phyloP scores from a whole-genome alignment of 1,140 invertebrate genomes.

The Drosophila rhopaloa region DNA sequence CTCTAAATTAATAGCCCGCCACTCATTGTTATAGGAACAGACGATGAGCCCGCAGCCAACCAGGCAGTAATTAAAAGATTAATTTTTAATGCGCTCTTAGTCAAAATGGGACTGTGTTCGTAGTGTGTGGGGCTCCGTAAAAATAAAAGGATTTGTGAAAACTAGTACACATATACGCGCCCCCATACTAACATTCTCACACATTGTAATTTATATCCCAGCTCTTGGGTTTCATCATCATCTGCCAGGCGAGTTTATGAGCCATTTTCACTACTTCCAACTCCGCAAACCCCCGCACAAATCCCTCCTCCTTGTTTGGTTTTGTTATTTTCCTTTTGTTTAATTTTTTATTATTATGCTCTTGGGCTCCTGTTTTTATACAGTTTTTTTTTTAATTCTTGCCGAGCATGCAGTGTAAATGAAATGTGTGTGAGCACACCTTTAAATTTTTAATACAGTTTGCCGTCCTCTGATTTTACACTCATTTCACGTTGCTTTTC shows the following conservation, averaged over 20 bases:
- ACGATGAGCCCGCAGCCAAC: background rate
- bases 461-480: constrained; percentile 61
- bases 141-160: constrained; percentile 60
- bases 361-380: constrained; percentile 35
- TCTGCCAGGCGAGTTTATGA: constrained; percentile 58
- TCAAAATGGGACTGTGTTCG: constrained; percentile 32
- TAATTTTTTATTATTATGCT: constrained; percentile 70
- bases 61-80: constrained; percentile 75
- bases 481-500: constrained; percentile 33
- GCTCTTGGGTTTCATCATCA: constrained; percentile 51
- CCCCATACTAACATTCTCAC: constrained; percentile 18
- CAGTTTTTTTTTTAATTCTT: constrained; percentile 13
- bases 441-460: constrained; percentile 75
- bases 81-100: constrained; percentile 78
- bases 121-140: constrained; percentile 18
- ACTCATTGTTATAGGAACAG: constrained; percentile 1
- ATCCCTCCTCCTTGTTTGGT: constrained; percentile 14
- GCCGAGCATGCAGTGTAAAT: constrained; percentile 49
- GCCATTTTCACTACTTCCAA: constrained; percentile 25
- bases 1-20: constrained; percentile 28
- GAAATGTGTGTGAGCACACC: constrained; percentile 47
- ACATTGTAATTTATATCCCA: constrained; percentile 68
- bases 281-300: background rate
- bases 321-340: constrained; percentile 57
- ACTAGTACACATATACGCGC: constrained; percentile 24